A percentile compares a stretch with the other conserved stretches of the same genome.
phyloP scores from a whole-genome alignment of 2,113 vertebrate species.

The Scolopax mira region DNA sequence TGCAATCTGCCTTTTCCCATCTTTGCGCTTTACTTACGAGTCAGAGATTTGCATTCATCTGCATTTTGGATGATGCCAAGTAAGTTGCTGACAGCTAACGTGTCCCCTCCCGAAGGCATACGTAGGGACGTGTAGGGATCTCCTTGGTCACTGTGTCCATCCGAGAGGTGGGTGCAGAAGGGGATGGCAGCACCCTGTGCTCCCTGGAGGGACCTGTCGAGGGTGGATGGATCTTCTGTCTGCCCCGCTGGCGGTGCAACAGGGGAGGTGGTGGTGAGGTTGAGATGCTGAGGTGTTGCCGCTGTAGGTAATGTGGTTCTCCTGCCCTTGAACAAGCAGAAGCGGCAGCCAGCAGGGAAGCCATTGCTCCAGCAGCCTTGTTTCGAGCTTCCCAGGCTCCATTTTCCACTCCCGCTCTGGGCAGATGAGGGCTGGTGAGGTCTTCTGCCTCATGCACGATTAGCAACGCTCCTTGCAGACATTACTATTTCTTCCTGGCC shows the following conservation, averaged over 20 bases:
- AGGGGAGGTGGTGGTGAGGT: not conserved
- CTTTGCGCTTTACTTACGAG: not conserved
- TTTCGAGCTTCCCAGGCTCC: not conserved
- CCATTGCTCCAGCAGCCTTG: not conserved
- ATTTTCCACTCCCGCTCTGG: not conserved
- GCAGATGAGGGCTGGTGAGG: not conserved
- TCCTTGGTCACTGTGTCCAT: fast-evolving
- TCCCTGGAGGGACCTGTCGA: too few relatives aligned
- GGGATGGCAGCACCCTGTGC: not conserved
- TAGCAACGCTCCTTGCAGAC: not conserved
- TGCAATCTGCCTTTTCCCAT: not conserved
- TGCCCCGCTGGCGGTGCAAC: not conserved
- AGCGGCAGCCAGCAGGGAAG: not conserved
- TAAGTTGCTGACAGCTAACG: not conserved
- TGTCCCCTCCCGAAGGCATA: too few relatives aligned
- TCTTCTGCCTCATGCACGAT: not conserved
- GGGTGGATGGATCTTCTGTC: not conserved
- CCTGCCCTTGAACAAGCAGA: not conserved
- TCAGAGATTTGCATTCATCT: not conserved
- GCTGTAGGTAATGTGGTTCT: fast-evolving
- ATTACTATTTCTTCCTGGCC: not conserved
- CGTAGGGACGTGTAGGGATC: too few relatives aligned
- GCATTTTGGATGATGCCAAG: not conserved
- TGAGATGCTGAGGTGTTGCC: not conserved
- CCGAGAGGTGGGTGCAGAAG: not conserved